Evolutionary conservation across 1,140 invertebrate species (phyloP).

Genomic region (Drosophila suzukii): DNA sequence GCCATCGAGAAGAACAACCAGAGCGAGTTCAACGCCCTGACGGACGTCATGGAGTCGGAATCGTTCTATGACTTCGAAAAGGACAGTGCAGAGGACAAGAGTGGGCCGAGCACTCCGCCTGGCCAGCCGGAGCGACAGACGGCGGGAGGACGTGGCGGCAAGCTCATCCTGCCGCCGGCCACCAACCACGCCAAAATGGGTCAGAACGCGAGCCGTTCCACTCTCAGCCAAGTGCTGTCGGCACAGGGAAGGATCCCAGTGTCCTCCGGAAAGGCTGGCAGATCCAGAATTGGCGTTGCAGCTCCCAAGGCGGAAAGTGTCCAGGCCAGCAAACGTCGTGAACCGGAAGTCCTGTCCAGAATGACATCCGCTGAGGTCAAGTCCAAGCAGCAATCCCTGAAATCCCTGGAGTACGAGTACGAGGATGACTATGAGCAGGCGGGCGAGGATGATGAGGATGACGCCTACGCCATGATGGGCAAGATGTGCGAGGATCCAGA

Average conservation of each 20-base stretch:
- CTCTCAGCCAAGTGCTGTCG: constrained; percentile 45
- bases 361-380: constrained; percentile 31
- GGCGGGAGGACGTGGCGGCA: constrained; percentile 24
- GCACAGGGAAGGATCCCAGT: constrained; percentile 16
- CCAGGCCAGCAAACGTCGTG: constrained; percentile 41
- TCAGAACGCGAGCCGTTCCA: constrained; percentile 24
- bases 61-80: constrained; percentile 63
- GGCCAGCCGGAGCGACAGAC: constrained; percentile 25
- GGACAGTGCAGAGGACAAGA: constrained; percentile 57
- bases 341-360: constrained; percentile 15
- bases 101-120: not conserved
- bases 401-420: constrained; percentile 54
- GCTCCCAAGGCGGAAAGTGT: constrained; percentile 2
- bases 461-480: constrained; percentile 36
- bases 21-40: constrained; percentile 59
- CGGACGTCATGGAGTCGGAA: constrained; percentile 65
- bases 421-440: constrained; percentile 59
- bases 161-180: constrained; percentile 57
- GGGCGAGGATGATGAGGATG: constrained; percentile 31
- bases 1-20: constrained; percentile 73
- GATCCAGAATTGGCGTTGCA: not conserved
- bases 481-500: constrained; percentile 29
- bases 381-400: constrained; percentile 32
- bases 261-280: not conserved
- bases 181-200: constrained; percentile 25